Conservation (phyloP, 1,140 invertebrate genomes). For the Lepidotrigona ventralis region DNA sequence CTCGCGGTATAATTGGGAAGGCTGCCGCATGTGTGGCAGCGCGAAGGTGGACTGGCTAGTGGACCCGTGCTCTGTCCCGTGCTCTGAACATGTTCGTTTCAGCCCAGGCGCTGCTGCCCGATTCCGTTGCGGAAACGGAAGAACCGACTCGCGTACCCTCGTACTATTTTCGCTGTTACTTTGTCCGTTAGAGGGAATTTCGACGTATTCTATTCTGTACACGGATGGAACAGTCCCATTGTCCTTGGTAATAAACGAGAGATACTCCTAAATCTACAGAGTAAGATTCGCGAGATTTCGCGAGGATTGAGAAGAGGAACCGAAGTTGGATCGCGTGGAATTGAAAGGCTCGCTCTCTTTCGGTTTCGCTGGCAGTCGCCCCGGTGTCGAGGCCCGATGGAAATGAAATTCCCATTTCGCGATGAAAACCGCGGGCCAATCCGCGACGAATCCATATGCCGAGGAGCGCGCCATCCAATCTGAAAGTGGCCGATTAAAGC, state of each 20-base stretch:
- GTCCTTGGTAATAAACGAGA: not conserved
- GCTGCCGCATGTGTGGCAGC: constrained; percentile 39
- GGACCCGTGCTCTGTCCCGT: not conserved
- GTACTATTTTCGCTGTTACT: not conserved
- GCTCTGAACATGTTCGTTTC: constrained; percentile 14
- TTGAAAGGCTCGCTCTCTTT: constrained; percentile 14
- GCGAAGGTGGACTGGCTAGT: constrained; percentile 44
- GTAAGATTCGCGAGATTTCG: not conserved
- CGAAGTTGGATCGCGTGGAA: not conserved
- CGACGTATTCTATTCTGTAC: not conserved
- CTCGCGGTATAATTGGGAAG: constrained; percentile 60
- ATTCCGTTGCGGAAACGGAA: constrained; percentile 28
- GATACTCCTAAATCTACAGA: not conserved
- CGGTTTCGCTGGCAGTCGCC: constrained; percentile 44
- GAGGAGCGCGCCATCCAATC: constrained; percentile 70
- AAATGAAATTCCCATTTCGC: constrained; percentile 71
- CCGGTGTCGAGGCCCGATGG: constrained; percentile 36
- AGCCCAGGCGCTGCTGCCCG: constrained; percentile 2
- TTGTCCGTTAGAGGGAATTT: not conserved
- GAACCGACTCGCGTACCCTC: too few relatives aligned
- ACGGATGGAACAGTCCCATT: not conserved
- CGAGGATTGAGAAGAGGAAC: not conserved
- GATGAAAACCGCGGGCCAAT: constrained; percentile 65
- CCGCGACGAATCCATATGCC: constrained; percentile 72
- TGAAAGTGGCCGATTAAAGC: constrained; percentile 63